Evolutionary conservation across 37 sponge, comb jelly and placozoan genomes (phyloP), one percentile per base, ranked within the genome.

Genomic region (Hormiphora californensis): DNA sequence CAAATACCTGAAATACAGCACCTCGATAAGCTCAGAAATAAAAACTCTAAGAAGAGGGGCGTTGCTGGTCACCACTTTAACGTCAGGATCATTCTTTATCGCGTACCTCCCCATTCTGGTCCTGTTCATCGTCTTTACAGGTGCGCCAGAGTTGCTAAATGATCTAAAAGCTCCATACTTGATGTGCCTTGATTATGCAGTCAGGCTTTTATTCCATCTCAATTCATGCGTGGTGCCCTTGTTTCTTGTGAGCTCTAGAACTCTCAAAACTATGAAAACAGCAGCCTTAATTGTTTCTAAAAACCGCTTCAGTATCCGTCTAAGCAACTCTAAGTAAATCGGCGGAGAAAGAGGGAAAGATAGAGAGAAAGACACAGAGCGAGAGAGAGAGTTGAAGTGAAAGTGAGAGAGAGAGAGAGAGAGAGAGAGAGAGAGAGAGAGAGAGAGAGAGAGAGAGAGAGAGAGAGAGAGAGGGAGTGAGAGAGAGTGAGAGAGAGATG

Each of bases 241-340:
- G 2, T 73, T 39, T 33, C 81, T 73, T 3, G 81, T 73, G n/a
- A 73, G 81, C n/a, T n/a, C n/a, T n/a, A n/a, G n/a, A n/a, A n/a
- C n/a, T n/a, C n/a, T n/a, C n/a, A n/a, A n/a, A n/a, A n/a, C n/a
- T n/a, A n/a, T n/a, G n/a, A n/a, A n/a, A n/a, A n/a, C n/a, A n/a
- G n/a, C n/a, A n/a, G n/a, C n/a, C n/a, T n/a, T n/a, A n/a, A n/a
- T n/a, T n/a, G n/a, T n/a, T n/a, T n/a, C n/a, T n/a, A n/a, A n/a
- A n/a, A n/a, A n/a, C n/a, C n/a, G n/a, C n/a, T n/a, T n/a, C n/a
- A n/a, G n/a, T n/a, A n/a, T n/a, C n/a, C n/a, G n/a, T n/a, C n/a
- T n/a, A n/a, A n/a, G n/a, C n/a, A n/a, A n/a, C n/a, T n/a, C n/a
- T n/a, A n/a, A n/a, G n/a, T n/a, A n/a, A n/a, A n/a, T n/a, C n/a